Evolutionary conservation across 2,888 invertebrate species (phyloP).

Genomic region (Cantharis nigra): DNA sequence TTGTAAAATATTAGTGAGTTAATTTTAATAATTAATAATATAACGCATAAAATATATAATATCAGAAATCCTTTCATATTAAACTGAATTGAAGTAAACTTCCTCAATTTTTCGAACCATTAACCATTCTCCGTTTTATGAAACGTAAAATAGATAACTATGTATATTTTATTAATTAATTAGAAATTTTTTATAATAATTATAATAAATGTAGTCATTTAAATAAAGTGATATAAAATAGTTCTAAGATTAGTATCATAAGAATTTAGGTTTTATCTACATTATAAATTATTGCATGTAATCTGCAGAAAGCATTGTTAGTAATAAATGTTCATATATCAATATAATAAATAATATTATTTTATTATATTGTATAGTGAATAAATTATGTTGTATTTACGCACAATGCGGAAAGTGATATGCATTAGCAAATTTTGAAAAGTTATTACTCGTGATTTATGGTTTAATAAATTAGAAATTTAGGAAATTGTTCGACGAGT

Average conservation of each 20-base stretch:
- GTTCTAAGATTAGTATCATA: no score
- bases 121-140: background rate
- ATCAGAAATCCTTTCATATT: background rate
- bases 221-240: no score
- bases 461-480: background rate
- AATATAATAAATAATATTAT: background rate
- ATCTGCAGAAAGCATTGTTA: no score
- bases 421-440: background rate
- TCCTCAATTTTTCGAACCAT: background rate
- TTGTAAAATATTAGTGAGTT: no score
- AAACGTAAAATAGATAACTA: background rate
- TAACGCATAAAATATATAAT: no score
- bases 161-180: no score
- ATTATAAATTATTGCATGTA: no score
- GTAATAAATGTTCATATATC: no score
- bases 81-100: background rate
- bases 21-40: no score
- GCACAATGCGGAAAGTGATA: background rate
- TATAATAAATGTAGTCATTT: no score
- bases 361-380: background rate
- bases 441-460: background rate
- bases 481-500: background rate
- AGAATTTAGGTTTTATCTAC: no score
- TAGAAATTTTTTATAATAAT: background rate
- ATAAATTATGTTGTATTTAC: background rate